Evolutionary conservation across 2,797 vertebrate genomes (phyloP), one percentile per base, ranked within the genome.

Genomic region (Hypotaenidia philippensis): DNA sequence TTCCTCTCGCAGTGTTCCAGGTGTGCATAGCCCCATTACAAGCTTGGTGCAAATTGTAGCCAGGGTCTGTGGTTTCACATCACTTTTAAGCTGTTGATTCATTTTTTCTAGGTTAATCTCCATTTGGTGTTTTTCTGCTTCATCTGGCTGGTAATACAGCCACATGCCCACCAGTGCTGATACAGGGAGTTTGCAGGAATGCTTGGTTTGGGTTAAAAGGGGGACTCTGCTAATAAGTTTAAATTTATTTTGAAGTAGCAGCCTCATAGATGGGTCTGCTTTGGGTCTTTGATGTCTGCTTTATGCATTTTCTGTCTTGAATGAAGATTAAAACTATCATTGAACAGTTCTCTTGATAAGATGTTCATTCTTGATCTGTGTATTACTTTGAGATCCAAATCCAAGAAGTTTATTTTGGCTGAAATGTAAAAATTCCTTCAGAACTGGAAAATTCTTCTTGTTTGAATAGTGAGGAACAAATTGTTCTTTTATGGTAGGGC

Each of bases 61-160:
- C 32, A 10, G 83, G 87, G 68, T 45, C 72, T 83, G 41, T 87
- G 91, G 57, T 79, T 92, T 92, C 52, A 15, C 32, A n/a, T 55
- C 74, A 59, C 59, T 72, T 44, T 69, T 8, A 83, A 93, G 49
- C 31, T 77, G 63, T 25, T 84, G 79, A 22, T 53, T 47, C 45
- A 11, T 47, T 53, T 79, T 89, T 90, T 47, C 65, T 78, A 34
- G 63, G 65, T 88, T 94, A 86, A 83, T 94, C 66, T 87, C 71
- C 23, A 56, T 7, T 20, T 59, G 31, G 2, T 2, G 72, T 13
- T 7, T 87, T 44, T 18, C 80, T 91, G 44, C 64, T 95, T 85
- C 63, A 14, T 41, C 45, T 65, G 34, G 10, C 11, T 93, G 79
- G 34, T 71, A 65, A n/a, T 15, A 26, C 4, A 45, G 59, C n/a